Evolutionary conservation across 2,113 vertebrate species (phyloP).

Genomic region (Nycticryphes semicollaris): DNA sequence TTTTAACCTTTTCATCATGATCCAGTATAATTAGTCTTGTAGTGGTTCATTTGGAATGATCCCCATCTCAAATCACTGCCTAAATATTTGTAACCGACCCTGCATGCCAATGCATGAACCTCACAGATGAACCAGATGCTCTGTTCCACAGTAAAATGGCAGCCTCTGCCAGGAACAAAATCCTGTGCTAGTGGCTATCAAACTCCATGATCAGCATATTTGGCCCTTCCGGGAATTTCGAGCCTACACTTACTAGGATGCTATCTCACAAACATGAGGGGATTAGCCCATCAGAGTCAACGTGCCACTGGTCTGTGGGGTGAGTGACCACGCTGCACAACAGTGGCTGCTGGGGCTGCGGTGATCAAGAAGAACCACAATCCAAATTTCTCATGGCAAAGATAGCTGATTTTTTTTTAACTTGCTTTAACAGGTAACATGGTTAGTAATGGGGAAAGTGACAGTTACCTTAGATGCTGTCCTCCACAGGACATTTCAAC

Average conservation of each 20-base stretch:
- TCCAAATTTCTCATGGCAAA: not conserved
- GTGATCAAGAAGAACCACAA: not conserved
- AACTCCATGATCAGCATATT: not conserved
- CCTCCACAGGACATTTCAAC: not conserved
- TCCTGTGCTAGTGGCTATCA: not conserved
- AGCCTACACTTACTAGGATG: not conserved
- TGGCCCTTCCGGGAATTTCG: not conserved
- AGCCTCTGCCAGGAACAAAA: not conserved
- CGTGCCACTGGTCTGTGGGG: rapidly evolving
- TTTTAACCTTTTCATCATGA: not conserved
- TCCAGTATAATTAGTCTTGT: not conserved
- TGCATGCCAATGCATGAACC: not conserved
- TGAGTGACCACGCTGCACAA: not conserved
- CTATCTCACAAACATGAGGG: not conserved
- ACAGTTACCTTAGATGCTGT: not conserved
- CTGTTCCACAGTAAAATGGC: not conserved
- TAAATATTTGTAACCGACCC: not conserved
- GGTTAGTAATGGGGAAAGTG: not conserved
- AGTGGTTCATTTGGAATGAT: not conserved
- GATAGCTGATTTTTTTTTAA: not conserved
- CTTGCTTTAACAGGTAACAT: not conserved
- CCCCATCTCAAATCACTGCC: not conserved
- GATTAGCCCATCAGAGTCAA: not conserved
- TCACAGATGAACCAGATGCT: not conserved
- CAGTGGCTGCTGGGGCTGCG: not conserved